Evolutionary conservation across 2,888 invertebrate species (phyloP).

Genomic region (Nebria brevicollis): DNA sequence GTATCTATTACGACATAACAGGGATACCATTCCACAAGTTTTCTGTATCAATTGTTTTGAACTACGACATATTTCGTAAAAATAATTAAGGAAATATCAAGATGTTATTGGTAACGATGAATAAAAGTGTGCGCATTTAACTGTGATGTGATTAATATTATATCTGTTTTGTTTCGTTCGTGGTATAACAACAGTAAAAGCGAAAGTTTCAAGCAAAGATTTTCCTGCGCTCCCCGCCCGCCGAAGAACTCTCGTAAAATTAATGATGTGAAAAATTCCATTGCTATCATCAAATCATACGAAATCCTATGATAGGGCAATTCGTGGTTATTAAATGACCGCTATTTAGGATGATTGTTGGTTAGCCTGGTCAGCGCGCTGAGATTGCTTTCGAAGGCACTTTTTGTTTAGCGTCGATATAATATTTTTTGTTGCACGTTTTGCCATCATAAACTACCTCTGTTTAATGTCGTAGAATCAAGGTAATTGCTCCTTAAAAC

Average conservation of each 20-base stretch:
- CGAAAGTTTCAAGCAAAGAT: too few species aligned
- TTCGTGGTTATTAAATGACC: constrained; percentile 44
- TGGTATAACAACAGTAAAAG: too few species aligned
- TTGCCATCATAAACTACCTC: neutral
- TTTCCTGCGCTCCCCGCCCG: neutral
- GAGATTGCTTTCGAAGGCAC: neutral
- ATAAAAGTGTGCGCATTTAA: too few species aligned
- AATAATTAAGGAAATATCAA: too few species aligned
- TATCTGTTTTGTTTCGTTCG: too few species aligned
- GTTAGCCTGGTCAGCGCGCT: neutral
- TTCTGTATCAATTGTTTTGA: too few species aligned
- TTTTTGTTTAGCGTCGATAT: neutral
- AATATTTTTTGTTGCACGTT: neutral
- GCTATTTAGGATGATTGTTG: constrained; percentile 37
- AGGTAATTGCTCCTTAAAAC: neutral
- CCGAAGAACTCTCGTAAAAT: constrained; percentile 31
- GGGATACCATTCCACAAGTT: too few species aligned
- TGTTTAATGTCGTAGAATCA: neutral
- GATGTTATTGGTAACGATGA: too few species aligned
- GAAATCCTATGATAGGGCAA: constrained; percentile 38
- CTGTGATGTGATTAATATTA: too few species aligned
- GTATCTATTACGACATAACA: too few species aligned
- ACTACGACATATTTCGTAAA: too few species aligned
- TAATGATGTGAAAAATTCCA: constrained; percentile 45
- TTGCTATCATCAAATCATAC: constrained; percentile 39